These are phyloP conservation scores for Trachelus iudaicus DNA, from an alignment of 2,888 invertebrate species.

Conservation along the genomic window DNA sequence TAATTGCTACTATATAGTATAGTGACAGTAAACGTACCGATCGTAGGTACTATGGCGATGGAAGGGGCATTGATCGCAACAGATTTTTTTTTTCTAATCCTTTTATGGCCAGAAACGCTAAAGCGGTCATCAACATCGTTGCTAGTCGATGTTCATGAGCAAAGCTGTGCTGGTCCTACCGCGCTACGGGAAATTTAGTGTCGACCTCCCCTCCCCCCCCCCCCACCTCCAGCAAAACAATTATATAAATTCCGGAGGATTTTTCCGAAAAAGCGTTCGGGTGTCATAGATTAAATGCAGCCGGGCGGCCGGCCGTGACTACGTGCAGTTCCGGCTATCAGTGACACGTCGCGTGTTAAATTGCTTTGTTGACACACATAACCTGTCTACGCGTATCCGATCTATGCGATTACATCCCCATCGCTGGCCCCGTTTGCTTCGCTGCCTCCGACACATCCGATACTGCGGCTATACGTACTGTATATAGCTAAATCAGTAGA, in stretches of 20 bases:
- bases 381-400: slow-evolving; percentile 55
- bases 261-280: slow-evolving; percentile 58
- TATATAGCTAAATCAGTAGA: not conserved
- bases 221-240: slow-evolving; percentile 57
- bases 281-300: slow-evolving; percentile 61
- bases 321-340: slow-evolving; percentile 43
- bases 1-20: not conserved
- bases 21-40: not conserved
- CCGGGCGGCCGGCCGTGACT: slow-evolving; percentile 34
- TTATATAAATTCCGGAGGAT: slow-evolving; percentile 63
- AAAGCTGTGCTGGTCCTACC: slow-evolving; percentile 17
- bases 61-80: slow-evolving; percentile 15
- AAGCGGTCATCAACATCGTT: slow-evolving; percentile 47
- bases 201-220: slow-evolving; percentile 29
- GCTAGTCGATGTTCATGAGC: not conserved
- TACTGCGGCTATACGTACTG: not conserved
- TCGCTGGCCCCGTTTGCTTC: slow-evolving; percentile 24
- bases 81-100: slow-evolving; percentile 40
- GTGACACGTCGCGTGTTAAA: slow-evolving; percentile 61
- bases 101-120: slow-evolving; percentile 56
- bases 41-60: not conserved
- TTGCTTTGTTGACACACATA: slow-evolving; percentile 61
- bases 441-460: slow-evolving; percentile 17
- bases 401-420: slow-evolving; percentile 39
- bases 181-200: slow-evolving; percentile 56